phyloP scores from a whole-genome alignment of 2,888 invertebrate species.

The Digitonthophagus gazella region DNA sequence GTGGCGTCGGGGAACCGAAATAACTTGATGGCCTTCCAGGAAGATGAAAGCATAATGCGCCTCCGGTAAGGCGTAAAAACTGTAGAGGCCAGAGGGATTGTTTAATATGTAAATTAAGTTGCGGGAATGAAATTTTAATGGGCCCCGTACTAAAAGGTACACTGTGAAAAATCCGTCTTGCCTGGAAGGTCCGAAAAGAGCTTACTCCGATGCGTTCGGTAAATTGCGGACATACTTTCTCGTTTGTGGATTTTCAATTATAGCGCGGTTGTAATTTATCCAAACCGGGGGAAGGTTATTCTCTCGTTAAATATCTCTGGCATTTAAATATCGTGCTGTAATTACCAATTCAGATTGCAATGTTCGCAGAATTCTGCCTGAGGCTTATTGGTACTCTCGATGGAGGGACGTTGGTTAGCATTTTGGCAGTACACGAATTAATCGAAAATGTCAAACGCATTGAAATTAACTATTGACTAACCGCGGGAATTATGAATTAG shows the following conservation, averaged over 20 bases:
- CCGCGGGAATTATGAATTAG: too few species aligned
- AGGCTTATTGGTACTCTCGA: not conserved
- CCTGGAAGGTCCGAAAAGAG: too few species aligned
- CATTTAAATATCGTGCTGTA: not conserved
- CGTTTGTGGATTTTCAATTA: conserved; percentile 9
- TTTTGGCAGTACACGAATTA: not conserved
- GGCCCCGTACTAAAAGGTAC: too few species aligned
- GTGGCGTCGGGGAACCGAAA: not conserved
- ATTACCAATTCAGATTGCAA: conserved; percentile 2
- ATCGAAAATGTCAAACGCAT: not conserved
- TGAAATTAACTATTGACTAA: not conserved
- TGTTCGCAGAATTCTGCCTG: not conserved
- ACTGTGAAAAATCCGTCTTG: not conserved
- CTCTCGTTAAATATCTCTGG: not conserved
- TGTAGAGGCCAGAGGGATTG: too few species aligned
- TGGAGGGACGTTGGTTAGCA: not conserved
- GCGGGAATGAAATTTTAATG: not conserved
- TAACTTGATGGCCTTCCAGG: not conserved
- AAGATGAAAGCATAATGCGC: not conserved
- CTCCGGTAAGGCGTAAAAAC: not conserved
- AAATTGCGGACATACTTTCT: not conserved
- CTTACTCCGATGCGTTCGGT: too few species aligned
- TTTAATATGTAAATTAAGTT: not conserved
- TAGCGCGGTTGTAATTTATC: not conserved
- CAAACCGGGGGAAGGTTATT: not conserved